Evolutionary conservation across 2,888 invertebrate species (phyloP), one percentile per base, ranked within the genome.

Genomic region (Agriotes lineatus): DNA sequence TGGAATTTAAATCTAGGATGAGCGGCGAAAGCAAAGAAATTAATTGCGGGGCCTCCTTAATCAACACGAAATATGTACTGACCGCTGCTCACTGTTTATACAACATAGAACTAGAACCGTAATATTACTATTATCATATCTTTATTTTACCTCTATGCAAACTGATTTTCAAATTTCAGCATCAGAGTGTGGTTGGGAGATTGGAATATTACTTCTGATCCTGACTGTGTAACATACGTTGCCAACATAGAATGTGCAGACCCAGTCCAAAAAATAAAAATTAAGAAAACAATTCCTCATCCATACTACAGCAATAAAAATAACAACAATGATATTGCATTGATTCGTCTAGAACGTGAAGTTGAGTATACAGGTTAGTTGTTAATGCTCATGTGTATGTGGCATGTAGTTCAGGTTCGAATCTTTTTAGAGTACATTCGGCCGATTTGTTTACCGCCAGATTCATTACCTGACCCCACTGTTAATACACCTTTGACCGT

Each of bases 181-280:
- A 87, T 70, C 91, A 91, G 92, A 9, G 74, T 92, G 30, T 85
- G 91, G 45, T 82, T 92, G 9, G 74, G 84, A 0, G 77, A 76
- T 0, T 61, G 45, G 81, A 85, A 22, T 87, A 88, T 0, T 61
- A 75, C 0, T 87, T 85, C 73, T 87, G 86, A 22, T 84, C 86
- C 86, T 76, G 74, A 63, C 16, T 65, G 65, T 25, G 12, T 33
- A 16, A 10, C 22, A n/a, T 2, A 20, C 18, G 1, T 19, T 10
- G 45, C 18, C 2, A 30, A 44, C 12, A 33, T 5, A 0, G 82
- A 84, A 61, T 86, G 86, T 72, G 82, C 80, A 0, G 79, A 82
- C 0, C 82, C 80, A 0, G 78, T 79, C 0, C 45, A 80, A 2
- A 77, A 81, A 25, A 76, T 85, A 1, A 77, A 79, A 1, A 84